These are phyloP conservation scores for Drosophila barbarae DNA, from an alignment of 2,888 invertebrate genomes.

Conservation along the genomic window DNA sequence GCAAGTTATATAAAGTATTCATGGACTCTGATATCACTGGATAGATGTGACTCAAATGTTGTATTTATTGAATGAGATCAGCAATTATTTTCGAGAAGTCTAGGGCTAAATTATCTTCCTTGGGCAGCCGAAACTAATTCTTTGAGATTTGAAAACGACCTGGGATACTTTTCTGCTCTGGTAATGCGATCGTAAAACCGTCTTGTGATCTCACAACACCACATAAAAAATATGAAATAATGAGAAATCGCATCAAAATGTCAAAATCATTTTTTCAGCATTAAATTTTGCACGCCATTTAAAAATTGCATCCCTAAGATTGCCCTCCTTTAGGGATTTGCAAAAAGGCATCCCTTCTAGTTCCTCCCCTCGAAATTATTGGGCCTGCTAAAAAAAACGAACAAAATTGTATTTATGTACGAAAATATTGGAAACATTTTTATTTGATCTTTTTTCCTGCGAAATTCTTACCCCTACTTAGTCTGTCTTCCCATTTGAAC, in stretches of 20 bases:
- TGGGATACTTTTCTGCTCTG: conserved; percentile 34
- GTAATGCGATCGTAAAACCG: conserved; percentile 66
- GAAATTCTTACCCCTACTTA: conserved; percentile 42
- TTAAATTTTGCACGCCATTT: conserved; percentile 68
- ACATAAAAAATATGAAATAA: conserved; percentile 50
- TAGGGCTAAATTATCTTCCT: conserved; percentile 33
- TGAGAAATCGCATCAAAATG: conserved; percentile 49
- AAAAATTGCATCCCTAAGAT: conserved; percentile 32
- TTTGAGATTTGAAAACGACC: conserved; percentile 33
- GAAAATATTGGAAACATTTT: conserved; percentile 50
- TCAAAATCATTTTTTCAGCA: conserved; percentile 61
- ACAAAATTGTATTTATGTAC: conserved; percentile 40
- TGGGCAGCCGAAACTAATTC: conserved; percentile 52
- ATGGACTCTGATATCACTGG: conserved; percentile 50
- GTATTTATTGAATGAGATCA: conserved; percentile 27
- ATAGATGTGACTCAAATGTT: conserved; percentile 46
- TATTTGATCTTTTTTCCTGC: conserved; percentile 42
- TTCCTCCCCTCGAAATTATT: conserved; percentile 56
- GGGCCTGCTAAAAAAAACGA: neutral
- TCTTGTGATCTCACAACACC: conserved; percentile 59
- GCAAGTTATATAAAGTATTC: conserved; percentile 2
- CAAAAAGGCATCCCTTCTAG: conserved; percentile 44
- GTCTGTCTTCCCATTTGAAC: conserved; percentile 50
- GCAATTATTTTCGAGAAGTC: conserved; percentile 26
- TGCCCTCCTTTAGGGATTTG: conserved; percentile 5